Conservation (phyloP, 2,888 invertebrate species). For the Sclerodermus sp. region DNA sequence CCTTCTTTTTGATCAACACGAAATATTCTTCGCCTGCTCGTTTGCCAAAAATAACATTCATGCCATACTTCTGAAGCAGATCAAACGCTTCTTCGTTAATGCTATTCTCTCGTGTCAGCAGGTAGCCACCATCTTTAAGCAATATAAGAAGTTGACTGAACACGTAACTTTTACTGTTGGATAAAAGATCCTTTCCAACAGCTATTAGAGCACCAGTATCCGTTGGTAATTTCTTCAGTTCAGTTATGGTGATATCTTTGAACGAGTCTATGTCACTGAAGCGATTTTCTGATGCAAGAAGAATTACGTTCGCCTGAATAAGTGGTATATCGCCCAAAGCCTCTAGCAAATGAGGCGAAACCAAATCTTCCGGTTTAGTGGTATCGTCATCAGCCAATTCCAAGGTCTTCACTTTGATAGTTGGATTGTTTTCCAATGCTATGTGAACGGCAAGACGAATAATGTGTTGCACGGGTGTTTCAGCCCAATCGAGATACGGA, state of each 20-base stretch:
- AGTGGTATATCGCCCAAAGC: slow-evolving; percentile 70
- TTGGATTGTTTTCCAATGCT: slow-evolving; percentile 59
- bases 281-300: slow-evolving; percentile 53
- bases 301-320: slow-evolving; percentile 67
- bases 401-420: slow-evolving; percentile 46
- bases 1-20: slow-evolving; percentile 31
- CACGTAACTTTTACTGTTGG: slow-evolving; percentile 26
- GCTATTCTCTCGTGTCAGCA: slow-evolving; percentile 33
- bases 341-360: slow-evolving; percentile 63
- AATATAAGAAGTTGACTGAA: slow-evolving; percentile 17
- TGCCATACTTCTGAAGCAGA: slow-evolving; percentile 9
- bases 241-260: slow-evolving; percentile 63
- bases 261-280: slow-evolving; percentile 60
- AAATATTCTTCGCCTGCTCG: slow-evolving; percentile 21
- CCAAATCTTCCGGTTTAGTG: slow-evolving; percentile 41
- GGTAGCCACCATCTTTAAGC: slow-evolving; percentile 34
- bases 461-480: slow-evolving; percentile 37
- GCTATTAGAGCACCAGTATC: slow-evolving; percentile 61
- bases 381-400: slow-evolving; percentile 46
- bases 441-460: slow-evolving; percentile 57
- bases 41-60: slow-evolving; percentile 37
- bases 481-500: slow-evolving; percentile 55
- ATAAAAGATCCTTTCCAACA: slow-evolving; percentile 61
- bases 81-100: slow-evolving; percentile 3
- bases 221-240: slow-evolving; percentile 61